These are phyloP conservation scores for Dicycla oo DNA, from an alignment of 2,888 invertebrate genomes.

Conservation along the genomic window DNA sequence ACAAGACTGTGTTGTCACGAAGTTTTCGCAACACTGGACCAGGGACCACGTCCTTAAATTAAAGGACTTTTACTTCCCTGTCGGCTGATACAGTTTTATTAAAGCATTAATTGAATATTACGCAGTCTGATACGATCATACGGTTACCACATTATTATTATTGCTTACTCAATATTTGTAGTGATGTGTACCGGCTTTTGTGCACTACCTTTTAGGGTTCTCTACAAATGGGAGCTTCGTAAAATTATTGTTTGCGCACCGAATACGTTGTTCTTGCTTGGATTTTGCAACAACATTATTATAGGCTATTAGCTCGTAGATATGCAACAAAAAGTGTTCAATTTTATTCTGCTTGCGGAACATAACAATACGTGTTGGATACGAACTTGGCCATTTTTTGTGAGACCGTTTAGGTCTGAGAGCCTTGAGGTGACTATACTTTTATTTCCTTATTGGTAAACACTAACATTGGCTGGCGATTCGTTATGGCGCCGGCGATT, in stretches of 20 bases:
- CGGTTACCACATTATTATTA: constrained; percentile 65
- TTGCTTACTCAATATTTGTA: constrained; percentile 61
- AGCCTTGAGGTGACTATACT: constrained; percentile 81
- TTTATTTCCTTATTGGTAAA: constrained; percentile 85
- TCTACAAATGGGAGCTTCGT: constrained; percentile 17
- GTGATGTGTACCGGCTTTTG: constrained; percentile 41
- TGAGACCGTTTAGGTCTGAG: constrained; percentile 69
- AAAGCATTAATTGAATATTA: constrained; percentile 77
- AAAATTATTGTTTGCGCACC: constrained; percentile 10
- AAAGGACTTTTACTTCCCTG: constrained; percentile 84
- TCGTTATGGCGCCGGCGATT: constrained; percentile 60
- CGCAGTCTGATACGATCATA: constrained; percentile 71
- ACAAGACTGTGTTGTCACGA: constrained; percentile 66
- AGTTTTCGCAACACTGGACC: constrained; percentile 77
- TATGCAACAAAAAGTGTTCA: constrained; percentile 62
- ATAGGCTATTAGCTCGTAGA: constrained; percentile 46
- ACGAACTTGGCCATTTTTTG: constrained; percentile 64
- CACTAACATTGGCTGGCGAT: constrained; percentile 67
- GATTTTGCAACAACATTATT: constrained; percentile 50
- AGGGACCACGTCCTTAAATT: constrained; percentile 76
- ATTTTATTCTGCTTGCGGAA: constrained; percentile 66
- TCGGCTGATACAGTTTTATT: constrained; percentile 71
- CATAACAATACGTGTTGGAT: constrained; percentile 66
- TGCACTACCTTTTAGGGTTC: constrained; percentile 38
- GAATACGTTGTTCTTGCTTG: constrained; percentile 25